Base-by-base conservation (phyloP, 2,113 vertebrate species). In the Ictidomys tridecemlineatus region DNA sequence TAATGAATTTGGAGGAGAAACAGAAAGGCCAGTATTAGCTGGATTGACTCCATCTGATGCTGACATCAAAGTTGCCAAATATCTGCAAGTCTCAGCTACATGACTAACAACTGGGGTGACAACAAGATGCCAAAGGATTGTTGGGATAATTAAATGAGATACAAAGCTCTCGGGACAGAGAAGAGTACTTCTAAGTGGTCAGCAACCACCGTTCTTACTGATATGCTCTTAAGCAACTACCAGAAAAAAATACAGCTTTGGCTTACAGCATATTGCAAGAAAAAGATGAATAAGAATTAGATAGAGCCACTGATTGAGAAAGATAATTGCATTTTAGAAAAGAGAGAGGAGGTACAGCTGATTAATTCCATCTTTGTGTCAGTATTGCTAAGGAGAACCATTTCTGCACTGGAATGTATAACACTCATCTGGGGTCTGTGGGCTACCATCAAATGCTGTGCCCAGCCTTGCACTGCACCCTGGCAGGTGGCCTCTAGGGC, bases 171-270 rank as follows among this genome's bases (percentile, higher is more conserved):
- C 17, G 34, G 2, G 37, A 30, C 26, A 39, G 26, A 17, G 18
- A 3, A 16, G 1, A 9, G 28, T 5, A 10, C n/a, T 10, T 28
- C 0, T 17, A 10, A 17, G 48, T 11, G 14, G 48, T 48, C 30
- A 24, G 1, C 45, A 32, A 67, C 34, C 26, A 4, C 22, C 4
- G 2, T n/a, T 69, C 39, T 22, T 32, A 42, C 65, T 22, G 8
- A 39, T 1, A 13, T 3, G 24, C 16, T 48, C 48, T 17, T 53
- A 76, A 32, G 45, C 20, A 28, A 4, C 34, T 30, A 30, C 10
- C 4, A 4, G 67, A 37, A 79, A 12, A 12, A 61, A 90, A n/a
- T 32, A n/a, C 3, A 14, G 30, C 10, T 94, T 26, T 88, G 30
- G 34, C 14, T 56, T 16, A n/a, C 8, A 78, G 51, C 13, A 45